phyloP scores from a whole-genome alignment of 2,888 invertebrate genomes.

The Archips xylosteana region DNA sequence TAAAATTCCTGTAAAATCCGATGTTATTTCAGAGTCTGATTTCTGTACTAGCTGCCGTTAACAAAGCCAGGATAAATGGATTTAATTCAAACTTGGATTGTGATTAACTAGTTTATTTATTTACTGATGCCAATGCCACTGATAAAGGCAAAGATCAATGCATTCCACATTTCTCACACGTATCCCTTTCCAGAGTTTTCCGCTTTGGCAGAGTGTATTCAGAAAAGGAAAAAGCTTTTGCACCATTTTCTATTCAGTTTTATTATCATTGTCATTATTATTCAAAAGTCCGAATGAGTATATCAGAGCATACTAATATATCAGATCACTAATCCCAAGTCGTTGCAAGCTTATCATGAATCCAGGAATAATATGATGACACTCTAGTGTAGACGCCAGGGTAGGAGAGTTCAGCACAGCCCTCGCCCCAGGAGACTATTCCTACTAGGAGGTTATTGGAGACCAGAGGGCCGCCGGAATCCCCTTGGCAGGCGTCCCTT shows the following conservation, averaged over 20 bases:
- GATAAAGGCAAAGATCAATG: slow-evolving; percentile 28
- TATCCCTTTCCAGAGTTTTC: neutral
- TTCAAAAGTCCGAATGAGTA: neutral
- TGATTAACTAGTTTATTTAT: slow-evolving; percentile 23
- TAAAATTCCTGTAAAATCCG: slow-evolving; percentile 14
- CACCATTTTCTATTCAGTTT: neutral
- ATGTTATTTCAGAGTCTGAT: slow-evolving; percentile 41
- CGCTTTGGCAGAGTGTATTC: neutral
- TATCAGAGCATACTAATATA: neutral
- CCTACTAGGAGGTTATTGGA: slow-evolving; percentile 75
- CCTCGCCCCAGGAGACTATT: slow-evolving; percentile 86
- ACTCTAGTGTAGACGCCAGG: slow-evolving; percentile 86
- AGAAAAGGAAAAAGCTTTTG: neutral
- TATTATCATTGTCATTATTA: neutral
- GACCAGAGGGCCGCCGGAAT: slow-evolving; percentile 87
- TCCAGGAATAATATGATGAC: slow-evolving; percentile 70
- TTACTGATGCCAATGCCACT: slow-evolving; percentile 8
- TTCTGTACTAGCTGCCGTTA: slow-evolving; percentile 45
- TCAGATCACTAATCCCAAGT: slow-evolving; percentile 31
- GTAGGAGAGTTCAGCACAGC: slow-evolving; percentile 78
- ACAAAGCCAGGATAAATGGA: slow-evolving; percentile 55
- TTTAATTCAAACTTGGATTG: slow-evolving; percentile 46
- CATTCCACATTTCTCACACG: slow-evolving; percentile 20
- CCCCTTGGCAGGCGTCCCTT: slow-evolving; percentile 83
- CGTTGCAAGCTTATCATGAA: slow-evolving; percentile 48